These are phyloP conservation scores for Vireo altiloquus DNA, from an alignment of 2,113 vertebrate genomes.

Conservation along the genomic window DNA sequence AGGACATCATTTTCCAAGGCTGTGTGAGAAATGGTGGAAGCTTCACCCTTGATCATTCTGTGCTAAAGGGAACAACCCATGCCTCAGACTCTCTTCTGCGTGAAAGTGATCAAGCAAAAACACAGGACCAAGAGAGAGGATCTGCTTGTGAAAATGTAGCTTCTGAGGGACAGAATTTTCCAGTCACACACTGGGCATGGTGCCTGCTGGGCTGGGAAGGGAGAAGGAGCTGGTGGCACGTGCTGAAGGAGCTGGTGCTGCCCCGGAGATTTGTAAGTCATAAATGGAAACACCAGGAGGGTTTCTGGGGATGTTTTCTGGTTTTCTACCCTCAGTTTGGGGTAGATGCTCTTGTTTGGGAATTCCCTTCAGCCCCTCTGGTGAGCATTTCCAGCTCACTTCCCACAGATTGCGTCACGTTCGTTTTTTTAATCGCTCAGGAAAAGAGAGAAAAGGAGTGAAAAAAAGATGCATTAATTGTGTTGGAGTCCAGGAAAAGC, in stretches of 20 bases:
- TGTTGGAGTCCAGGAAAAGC: too few species aligned
- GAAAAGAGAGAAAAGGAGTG: background rate
- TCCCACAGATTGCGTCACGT: background rate
- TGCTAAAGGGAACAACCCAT: background rate
- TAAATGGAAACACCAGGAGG: background rate
- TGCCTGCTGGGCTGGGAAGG: background rate
- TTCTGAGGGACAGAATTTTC: background rate
- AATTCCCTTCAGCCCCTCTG: background rate
- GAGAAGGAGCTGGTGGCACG: background rate
- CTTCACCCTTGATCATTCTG: background rate
- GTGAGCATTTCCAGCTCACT: background rate
- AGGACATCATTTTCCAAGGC: background rate
- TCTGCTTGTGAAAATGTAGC: accelerated
- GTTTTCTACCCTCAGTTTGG: too few species aligned
- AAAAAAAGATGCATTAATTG: background rate
- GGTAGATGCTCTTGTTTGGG: background rate
- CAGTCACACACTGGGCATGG: accelerated
- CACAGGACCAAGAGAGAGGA: background rate
- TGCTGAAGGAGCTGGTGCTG: background rate
- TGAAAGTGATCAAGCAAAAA: background rate
- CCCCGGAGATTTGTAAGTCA: background rate
- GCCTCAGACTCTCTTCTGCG: background rate
- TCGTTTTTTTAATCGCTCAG: background rate
- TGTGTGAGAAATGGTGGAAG: background rate
- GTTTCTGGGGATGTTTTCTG: too few species aligned